Percentiles rank a stretch among this genome's conserved stretches.
Conservation (phyloP, 2,888 invertebrate genomes). For the Hofmannophila pseudospretella region DNA sequence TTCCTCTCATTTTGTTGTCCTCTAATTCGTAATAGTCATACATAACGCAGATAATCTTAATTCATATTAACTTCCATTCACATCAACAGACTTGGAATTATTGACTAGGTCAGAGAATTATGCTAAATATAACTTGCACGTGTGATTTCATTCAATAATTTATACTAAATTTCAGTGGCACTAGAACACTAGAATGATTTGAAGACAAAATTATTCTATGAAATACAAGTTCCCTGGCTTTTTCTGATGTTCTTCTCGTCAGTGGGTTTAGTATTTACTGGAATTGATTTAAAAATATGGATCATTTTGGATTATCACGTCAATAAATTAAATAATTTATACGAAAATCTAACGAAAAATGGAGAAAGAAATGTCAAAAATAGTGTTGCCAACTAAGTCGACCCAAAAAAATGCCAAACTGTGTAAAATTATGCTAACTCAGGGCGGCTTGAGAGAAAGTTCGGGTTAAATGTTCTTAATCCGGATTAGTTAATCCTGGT, state of each 20-base stretch:
- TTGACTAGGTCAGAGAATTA: slow-evolving; percentile 3
- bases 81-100: slow-evolving; percentile 4
- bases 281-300: slow-evolving; percentile 15
- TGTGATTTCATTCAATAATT: slow-evolving; percentile 4
- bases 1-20: slow-evolving; percentile 68
- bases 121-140: slow-evolving; percentile 3
- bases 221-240: background rate
- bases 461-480: no score
- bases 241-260: background rate
- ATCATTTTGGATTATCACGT: slow-evolving; percentile 16
- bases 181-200: slow-evolving; percentile 2
- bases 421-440: no score
- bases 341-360: no score
- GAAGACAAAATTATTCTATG: slow-evolving; percentile 5
- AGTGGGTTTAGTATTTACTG: slow-evolving; percentile 4
- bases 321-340: slow-evolving; percentile 2
- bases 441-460: no score
- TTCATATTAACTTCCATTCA: slow-evolving; percentile 33
- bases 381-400: no score
- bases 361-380: no score
- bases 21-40: slow-evolving; percentile 65
- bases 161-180: slow-evolving; percentile 6
- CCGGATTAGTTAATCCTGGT: no score
- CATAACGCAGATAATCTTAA: slow-evolving; percentile 51
- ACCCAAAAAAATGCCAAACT: no score